Evolutionary conservation across 2,113 vertebrate species (phyloP).

Genomic region (Australoheros scitulus): DNA sequence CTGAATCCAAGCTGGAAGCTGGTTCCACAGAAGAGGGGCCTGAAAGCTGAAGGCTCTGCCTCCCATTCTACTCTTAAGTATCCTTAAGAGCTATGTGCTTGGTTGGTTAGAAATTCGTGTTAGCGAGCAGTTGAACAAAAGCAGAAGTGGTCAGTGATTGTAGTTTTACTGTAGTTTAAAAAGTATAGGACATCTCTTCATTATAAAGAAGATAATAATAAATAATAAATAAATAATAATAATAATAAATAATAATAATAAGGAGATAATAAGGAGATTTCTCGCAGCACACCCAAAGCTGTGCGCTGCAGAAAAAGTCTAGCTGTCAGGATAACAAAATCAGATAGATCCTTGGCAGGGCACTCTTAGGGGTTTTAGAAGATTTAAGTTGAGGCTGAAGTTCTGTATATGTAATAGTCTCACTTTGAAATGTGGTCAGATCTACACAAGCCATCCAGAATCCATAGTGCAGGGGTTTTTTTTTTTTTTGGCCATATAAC

Average conservation of each 20-base stretch:
- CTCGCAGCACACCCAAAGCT: background rate
- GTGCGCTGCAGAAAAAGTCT: background rate
- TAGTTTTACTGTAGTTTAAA: no score
- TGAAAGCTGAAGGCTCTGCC: no score
- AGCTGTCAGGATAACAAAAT: background rate
- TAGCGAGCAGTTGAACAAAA: background rate
- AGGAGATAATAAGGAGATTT: background rate
- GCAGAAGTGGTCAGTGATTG: background rate
- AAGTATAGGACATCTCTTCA: background rate
- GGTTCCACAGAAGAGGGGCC: no score
- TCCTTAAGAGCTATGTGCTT: background rate
- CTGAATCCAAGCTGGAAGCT: no score
- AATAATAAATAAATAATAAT: no score
- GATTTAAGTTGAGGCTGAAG: background rate
- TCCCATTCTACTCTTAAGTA: no score
- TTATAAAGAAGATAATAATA: background rate
- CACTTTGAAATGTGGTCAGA: slow-evolving; percentile 22
- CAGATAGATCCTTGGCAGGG: background rate
- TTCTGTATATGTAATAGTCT: slow-evolving; percentile 17
- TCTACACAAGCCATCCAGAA: slow-evolving; percentile 16
- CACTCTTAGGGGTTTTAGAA: background rate
- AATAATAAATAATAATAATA: no score
- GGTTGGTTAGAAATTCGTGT: background rate
- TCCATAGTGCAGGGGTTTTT: background rate
- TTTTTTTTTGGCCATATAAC: background rate